Conservation (phyloP, 1,140 invertebrate species). For the Anthonomus grandis region DNA sequence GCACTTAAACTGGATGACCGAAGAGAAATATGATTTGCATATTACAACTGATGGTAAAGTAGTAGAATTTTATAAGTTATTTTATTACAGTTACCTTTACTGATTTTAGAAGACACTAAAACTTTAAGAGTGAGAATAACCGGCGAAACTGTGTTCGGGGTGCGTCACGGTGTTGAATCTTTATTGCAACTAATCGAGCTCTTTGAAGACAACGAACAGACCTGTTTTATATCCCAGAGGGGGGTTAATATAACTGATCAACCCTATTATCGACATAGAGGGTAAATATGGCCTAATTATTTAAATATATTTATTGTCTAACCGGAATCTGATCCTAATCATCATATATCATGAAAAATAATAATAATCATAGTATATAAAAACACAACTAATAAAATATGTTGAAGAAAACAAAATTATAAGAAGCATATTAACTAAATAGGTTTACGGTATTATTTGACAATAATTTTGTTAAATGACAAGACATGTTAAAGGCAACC, state of each 20-base stretch:
- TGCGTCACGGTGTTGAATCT: constrained; percentile 73
- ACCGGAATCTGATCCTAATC: too few relatives aligned
- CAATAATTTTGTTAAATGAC: too few relatives aligned
- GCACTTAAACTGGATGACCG: constrained; percentile 50
- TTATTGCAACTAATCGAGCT: constrained; percentile 64
- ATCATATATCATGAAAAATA: too few relatives aligned
- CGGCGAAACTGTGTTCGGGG: constrained; percentile 68
- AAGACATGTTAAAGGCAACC: too few relatives aligned
- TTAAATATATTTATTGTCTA: not conserved
- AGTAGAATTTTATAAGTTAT: not conserved
- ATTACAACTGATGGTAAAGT: constrained; percentile 54
- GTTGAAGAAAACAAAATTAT: too few relatives aligned
- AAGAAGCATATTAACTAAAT: too few relatives aligned
- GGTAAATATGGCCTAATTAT: constrained; percentile 38
- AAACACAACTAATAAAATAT: too few relatives aligned
- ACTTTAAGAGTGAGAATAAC: constrained; percentile 57
- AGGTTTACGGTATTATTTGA: too few relatives aligned
- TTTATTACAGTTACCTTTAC: not conserved
- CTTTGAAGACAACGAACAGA: constrained; percentile 26
- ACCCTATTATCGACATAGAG: constrained; percentile 67
- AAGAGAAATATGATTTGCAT: constrained; percentile 62
- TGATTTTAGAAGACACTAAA: constrained; percentile 46
- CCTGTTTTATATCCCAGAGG: constrained; percentile 50
- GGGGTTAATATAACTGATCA: constrained; percentile 60
- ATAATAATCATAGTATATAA: too few relatives aligned